Percentiles rank a stretch among this genome's conserved stretches.
Evolutionary conservation across 2,113 vertebrate genomes (phyloP).

Genomic region (human (Homo sapiens)): DNA sequence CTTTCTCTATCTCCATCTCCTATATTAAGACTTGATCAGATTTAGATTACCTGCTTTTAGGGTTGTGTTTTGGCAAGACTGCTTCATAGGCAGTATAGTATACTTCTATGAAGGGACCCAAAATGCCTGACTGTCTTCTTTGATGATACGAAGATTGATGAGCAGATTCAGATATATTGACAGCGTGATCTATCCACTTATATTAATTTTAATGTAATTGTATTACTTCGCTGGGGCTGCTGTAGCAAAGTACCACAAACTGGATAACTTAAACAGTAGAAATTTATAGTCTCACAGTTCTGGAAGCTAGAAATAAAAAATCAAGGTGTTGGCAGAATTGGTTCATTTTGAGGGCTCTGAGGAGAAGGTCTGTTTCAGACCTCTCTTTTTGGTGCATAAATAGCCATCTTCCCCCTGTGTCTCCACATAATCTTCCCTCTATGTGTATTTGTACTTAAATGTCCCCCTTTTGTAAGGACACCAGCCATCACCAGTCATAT

Average conservation of each 20-base stretch:
- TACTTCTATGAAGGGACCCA: not conserved
- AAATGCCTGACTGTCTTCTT: not conserved
- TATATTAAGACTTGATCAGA: not conserved
- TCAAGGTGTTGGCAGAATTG: not conserved
- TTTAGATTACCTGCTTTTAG: not conserved
- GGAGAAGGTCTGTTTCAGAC: not conserved
- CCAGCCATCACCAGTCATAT: not conserved
- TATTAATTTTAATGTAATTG: not conserved
- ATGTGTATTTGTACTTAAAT: not conserved
- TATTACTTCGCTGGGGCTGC: not conserved
- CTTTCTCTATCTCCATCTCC: not conserved
- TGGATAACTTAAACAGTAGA: not conserved
- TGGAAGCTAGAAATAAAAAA: not conserved
- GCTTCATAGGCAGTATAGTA: not conserved
- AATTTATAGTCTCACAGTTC: not conserved
- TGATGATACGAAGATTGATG: not conserved
- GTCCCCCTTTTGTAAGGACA: not conserved
- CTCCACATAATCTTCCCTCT: not conserved
- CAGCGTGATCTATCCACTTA: not conserved
- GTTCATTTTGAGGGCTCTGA: not conserved
- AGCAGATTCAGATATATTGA: not conserved
- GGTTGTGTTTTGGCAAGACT: not conserved
- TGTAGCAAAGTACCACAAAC: not conserved
- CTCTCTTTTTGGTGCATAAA: not conserved
- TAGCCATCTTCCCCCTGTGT: not conserved